Base-by-base conservation (phyloP, 2,888 invertebrate genomes). In the Oeneis ivallda region DNA sequence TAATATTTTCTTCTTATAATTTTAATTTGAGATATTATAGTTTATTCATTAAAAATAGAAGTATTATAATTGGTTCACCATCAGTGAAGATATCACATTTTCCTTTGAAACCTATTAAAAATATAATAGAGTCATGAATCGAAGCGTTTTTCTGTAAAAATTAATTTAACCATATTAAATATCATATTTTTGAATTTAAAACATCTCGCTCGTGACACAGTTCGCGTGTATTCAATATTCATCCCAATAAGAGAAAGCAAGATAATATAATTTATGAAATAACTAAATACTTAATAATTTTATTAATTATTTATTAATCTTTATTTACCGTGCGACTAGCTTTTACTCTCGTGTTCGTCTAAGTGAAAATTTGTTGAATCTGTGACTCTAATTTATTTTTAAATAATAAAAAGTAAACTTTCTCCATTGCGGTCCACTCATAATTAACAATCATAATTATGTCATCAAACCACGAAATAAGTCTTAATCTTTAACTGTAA, bases 141-240 rank as follows among this genome's bases (percentile, higher is more conserved):
- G 2, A 7, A 17, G 32, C 17, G 15, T 54, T 9, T 37, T 54
- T 54, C 26, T 26, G 26, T 26, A 26, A 26, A 4, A 26, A 54
- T 15, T 54, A 17, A 17, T 37, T 37, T 17, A 54, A 47, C 17
- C 15, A 47, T 47, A n/a, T 1, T 1, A 15, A 15, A 17, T n/a
- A 53, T 34, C 32, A 53, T 3, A 34, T 54, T 53, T 37, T 17
- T 11, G 15, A 37, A 54, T 17, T 54, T 54, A 54, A 54, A 37
- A 54, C 37, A 15, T 15, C 17, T 17, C 10, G 15, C 34, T 37
- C 37, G 26, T 26, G 26, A 15, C 53, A 37, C 3, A 39, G 37
- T 54, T 37, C 39, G 37, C 54, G 54, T 54, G 54, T 10, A 39
- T 37, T 54, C 37, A 37, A 54, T 34, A 53, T 53, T 39, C 17